phyloP scores from a whole-genome alignment of 2,888 invertebrate species.

The Drosophila pegasa region DNA sequence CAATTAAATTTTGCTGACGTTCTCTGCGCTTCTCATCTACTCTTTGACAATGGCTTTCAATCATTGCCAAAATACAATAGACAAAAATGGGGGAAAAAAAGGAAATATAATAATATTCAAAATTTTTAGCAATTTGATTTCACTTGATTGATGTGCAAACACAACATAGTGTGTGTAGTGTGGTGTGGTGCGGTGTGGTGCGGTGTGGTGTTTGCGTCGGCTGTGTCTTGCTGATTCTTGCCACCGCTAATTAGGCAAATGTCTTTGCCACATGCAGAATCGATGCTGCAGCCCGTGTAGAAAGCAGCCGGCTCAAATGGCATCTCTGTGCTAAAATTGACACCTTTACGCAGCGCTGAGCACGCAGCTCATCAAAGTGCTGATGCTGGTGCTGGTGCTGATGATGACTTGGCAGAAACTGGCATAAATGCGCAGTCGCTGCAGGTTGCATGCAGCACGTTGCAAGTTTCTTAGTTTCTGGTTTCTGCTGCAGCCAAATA shows the following conservation, averaged over 20 bases:
- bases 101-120: slow-evolving; percentile 23
- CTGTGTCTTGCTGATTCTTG: slow-evolving; percentile 15
- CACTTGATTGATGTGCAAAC: slow-evolving; percentile 73
- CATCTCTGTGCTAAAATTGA: slow-evolving; percentile 80
- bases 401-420: slow-evolving; percentile 66
- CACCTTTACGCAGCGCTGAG: slow-evolving; percentile 75
- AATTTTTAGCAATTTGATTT: slow-evolving; percentile 60
- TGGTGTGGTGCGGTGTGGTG: slow-evolving; percentile 5
- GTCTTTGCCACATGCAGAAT: slow-evolving; percentile 39
- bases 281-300: slow-evolving; percentile 32
- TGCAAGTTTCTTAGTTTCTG: slow-evolving; percentile 28
- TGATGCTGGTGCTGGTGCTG: slow-evolving; percentile 32
- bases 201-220: no score
- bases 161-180: slow-evolving; percentile 28
- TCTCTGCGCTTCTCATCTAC: slow-evolving; percentile 40
- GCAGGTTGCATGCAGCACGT: slow-evolving; percentile 35
- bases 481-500: slow-evolving; percentile 42
- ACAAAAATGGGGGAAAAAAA: neutral
- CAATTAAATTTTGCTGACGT: slow-evolving; percentile 65
- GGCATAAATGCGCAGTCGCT: slow-evolving; percentile 19
- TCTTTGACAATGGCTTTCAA: slow-evolving; percentile 65
- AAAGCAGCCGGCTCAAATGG: slow-evolving; percentile 64
- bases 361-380: slow-evolving; percentile 75
- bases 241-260: slow-evolving; percentile 53
- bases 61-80: slow-evolving; percentile 49